Base-by-base conservation (phyloP, 2,113 vertebrate species). In the Cyanoderma ruficeps region DNA sequence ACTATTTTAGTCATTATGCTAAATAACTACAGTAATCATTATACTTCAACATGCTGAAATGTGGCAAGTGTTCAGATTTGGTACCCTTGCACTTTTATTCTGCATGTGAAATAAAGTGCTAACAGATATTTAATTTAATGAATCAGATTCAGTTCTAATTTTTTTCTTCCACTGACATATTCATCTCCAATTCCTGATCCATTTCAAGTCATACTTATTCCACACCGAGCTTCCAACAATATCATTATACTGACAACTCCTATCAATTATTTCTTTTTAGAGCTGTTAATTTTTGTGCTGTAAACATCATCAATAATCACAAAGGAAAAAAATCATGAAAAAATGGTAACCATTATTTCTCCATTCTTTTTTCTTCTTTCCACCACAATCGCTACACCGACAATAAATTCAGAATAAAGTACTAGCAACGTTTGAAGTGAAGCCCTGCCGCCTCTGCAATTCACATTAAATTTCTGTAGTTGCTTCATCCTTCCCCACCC, bases 1-100 rank as follows among this genome's bases (percentile, higher is more conserved):
- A 95, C 67, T 95, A 85, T 96, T 96, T 93, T 78, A 91, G 64
- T 81, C 52, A 70, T 96, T 96, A 94, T 72, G 59, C 75, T 89
- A 89, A 93, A 79, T 90, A 96, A 87, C 52, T 76, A 63, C 46
- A 90, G 87, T 55, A 89, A 95, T 88, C 56, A 72, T 94, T 96
- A 68, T 49, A 87, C n/a, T 87, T 89, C 30, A 91, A 89, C 33
- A 61, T 30, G 33, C 39, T 84, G 65, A 94, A 95, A 88, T 87
- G 55, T 70, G 92, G 60, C 47, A 83, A 93, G 71, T 56, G 17
- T 70, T 88, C 60, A 63, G 59, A 83, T 88, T 55, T 88, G 35
- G 35, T 52, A 86, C 41, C 21, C 47, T 55, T 63, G 23, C 39
- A 91, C 93, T 95, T 94, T 83, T 69, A 88, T 86, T 89, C 70